These are phyloP conservation scores for Allacma fusca DNA, from an alignment of 2,888 invertebrate species.

Conservation along the genomic window DNA sequence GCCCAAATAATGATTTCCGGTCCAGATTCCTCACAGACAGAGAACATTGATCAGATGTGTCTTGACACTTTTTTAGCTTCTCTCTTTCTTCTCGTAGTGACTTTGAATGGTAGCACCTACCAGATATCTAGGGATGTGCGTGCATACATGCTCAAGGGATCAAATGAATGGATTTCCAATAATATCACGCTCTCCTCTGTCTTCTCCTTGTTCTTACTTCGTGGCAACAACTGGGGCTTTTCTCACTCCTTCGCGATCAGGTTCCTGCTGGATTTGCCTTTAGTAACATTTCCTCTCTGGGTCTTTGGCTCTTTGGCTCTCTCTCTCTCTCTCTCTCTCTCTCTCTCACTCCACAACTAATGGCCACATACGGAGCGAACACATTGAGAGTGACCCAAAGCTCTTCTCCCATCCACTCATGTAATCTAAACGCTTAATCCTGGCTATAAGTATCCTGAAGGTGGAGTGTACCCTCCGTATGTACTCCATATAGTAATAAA, in stretches of 20 bases:
- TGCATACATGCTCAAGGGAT: too few relatives aligned
- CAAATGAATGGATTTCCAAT: slow-evolving; percentile 37
- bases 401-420: slow-evolving; percentile 10
- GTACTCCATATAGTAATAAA: neutral
- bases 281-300: neutral
- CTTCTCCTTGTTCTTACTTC: neutral
- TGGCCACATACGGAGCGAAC: slow-evolving; percentile 61
- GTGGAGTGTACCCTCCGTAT: neutral
- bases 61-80: slow-evolving; percentile 58
- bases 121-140: neutral
- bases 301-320: too few relatives aligned
- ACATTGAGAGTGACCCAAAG: slow-evolving; percentile 59
- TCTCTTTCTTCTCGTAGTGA: neutral
- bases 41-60: slow-evolving; percentile 62
- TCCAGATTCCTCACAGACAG: slow-evolving; percentile 55
- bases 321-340: neutral
- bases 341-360: slow-evolving; percentile 44
- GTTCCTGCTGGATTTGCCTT: too few relatives aligned
- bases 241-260: slow-evolving; percentile 52
- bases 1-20: slow-evolving; percentile 62
- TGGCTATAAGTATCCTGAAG: neutral
- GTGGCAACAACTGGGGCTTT: slow-evolving; percentile 56
- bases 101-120: neutral
- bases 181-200: neutral
- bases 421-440: slow-evolving; percentile 12